Conservation (phyloP, 2,888 invertebrate genomes). For the Bugula neritina region DNA sequence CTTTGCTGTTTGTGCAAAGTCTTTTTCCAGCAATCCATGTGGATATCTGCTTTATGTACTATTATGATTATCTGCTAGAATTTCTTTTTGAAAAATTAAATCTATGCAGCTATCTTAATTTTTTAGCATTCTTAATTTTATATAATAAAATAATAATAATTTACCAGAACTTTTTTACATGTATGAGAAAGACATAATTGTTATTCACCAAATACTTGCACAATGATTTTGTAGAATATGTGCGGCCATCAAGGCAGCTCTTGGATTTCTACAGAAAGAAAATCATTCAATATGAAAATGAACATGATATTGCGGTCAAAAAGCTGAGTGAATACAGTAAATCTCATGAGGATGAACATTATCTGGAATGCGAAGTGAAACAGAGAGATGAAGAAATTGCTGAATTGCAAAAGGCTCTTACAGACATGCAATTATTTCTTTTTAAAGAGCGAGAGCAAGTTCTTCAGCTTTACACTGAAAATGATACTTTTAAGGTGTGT, state of each 20-base stretch:
- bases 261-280: conserved; percentile 53
- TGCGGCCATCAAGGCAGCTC: conserved; percentile 52
- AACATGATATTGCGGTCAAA: conserved; percentile 47
- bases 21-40: too few relatives aligned
- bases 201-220: too few relatives aligned
- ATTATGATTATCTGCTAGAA: too few relatives aligned
- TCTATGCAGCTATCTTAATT: too few relatives aligned
- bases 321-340: conserved; percentile 50
- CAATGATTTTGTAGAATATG: too few relatives aligned
- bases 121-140: too few relatives aligned
- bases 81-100: too few relatives aligned
- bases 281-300: conserved; percentile 52
- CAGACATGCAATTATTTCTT: conserved; percentile 54
- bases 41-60: too few relatives aligned
- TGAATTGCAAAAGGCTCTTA: conserved; percentile 53
- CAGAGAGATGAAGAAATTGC: conserved; percentile 53
- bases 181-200: too few relatives aligned
- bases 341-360: conserved; percentile 51
- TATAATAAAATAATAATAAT: too few relatives aligned
- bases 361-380: conserved; percentile 51
- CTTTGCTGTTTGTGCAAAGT: too few relatives aligned
- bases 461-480: conserved; percentile 53
- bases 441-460: conserved; percentile 55
- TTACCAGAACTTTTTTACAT: too few relatives aligned
- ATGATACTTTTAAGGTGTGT: conserved; percentile 52